Evolutionary conservation across 2,888 invertebrate species (phyloP).

Genomic region (Megastigmus dorsalis): DNA sequence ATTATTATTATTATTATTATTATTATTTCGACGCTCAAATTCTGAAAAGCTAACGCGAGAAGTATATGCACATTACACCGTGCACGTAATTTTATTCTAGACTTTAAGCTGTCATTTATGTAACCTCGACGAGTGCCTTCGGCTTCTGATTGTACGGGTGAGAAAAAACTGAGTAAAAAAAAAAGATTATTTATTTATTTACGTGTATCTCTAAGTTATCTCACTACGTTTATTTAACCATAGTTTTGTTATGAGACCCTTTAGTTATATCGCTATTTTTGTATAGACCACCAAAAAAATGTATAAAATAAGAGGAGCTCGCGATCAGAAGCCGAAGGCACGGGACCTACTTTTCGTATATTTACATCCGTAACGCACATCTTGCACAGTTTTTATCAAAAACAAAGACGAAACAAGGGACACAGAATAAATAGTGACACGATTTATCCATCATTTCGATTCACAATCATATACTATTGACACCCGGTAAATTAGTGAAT

Average conservation of each 20-base stretch:
- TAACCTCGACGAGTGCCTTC: slow-evolving; percentile 36
- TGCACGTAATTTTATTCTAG: slow-evolving; percentile 5
- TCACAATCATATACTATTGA: slow-evolving; percentile 12
- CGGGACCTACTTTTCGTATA: slow-evolving; percentile 4
- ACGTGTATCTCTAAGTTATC: not conserved
- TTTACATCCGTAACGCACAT: slow-evolving; percentile 8
- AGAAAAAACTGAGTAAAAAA: slow-evolving; percentile 11
- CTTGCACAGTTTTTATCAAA: slow-evolving; percentile 8
- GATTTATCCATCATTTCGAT: not conserved
- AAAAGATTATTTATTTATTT: slow-evolving; percentile 3
- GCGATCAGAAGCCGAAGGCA: slow-evolving; percentile 16
- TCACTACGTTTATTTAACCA: slow-evolving; percentile 1
- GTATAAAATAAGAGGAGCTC: slow-evolving; percentile 10
- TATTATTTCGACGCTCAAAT: slow-evolving; percentile 7
- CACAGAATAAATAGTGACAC: slow-evolving; percentile 23
- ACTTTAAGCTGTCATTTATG: slow-evolving; percentile 43
- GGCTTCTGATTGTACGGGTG: slow-evolving; percentile 12
- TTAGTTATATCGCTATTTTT: slow-evolving; percentile 23
- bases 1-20: not conserved
- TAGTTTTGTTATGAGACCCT: not conserved
- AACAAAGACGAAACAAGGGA: slow-evolving; percentile 10
- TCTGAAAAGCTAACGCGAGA: slow-evolving; percentile 18
- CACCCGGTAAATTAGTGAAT: not conserved
- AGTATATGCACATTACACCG: not conserved
- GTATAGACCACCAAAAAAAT: slow-evolving; percentile 22